Conservation (phyloP, 2,888 invertebrate species). For the Polymixis lichenea region DNA sequence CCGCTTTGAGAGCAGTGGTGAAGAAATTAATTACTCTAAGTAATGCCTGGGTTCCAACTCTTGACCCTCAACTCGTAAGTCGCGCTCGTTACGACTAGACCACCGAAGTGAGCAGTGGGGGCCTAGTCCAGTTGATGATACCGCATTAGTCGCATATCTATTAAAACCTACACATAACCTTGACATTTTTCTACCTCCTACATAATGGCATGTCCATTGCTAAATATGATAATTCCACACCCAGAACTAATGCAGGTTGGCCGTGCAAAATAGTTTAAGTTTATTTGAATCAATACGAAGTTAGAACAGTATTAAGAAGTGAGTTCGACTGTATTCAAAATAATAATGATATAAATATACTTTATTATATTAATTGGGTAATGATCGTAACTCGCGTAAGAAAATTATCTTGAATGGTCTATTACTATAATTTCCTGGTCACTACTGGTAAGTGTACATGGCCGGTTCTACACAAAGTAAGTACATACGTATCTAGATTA, state of each 20-base stretch:
- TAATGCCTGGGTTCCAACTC: neutral
- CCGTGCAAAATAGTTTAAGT: conserved; percentile 27
- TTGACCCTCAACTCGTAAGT: neutral
- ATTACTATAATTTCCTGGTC: conserved; percentile 2
- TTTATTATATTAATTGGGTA: conserved; percentile 19
- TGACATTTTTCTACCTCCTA: conserved; percentile 36
- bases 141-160: neutral
- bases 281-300: neutral
- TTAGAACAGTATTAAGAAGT: conserved; percentile 1
- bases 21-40: neutral
- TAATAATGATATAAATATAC: conserved; percentile 11
- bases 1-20: neutral
- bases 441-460: neutral
- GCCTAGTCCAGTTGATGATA: neutral
- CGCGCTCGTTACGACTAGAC: neutral
- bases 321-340: neutral
- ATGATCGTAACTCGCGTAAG: conserved; percentile 9
- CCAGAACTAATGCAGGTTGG: neutral
- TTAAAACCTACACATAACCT: conserved; percentile 26
- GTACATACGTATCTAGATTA: neutral
- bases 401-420: conserved; percentile 24
- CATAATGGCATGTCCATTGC: neutral
- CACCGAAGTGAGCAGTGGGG: too few species aligned
- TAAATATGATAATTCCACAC: conserved; percentile 38
- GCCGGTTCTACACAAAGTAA: neutral